phyloP scores from a whole-genome alignment of 2,797 vertebrate species.

The Iguana delicatissima region DNA sequence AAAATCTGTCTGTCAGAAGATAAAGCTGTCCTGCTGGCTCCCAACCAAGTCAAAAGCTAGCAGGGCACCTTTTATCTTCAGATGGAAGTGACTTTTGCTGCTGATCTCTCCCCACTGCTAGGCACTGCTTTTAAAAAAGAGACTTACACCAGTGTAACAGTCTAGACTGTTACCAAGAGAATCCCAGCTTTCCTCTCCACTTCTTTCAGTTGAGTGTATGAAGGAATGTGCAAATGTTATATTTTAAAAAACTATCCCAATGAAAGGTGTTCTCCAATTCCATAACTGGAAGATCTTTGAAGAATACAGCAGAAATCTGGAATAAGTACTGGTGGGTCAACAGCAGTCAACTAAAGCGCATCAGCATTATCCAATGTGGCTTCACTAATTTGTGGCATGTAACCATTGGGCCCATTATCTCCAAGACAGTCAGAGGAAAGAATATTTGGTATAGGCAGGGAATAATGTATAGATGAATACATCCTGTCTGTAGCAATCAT shows the following conservation, averaged over 20 bases:
- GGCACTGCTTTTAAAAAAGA: no score
- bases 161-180: no score
- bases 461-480: not conserved
- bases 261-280: not conserved
- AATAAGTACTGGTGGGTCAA: not conserved
- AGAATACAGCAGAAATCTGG: not conserved
- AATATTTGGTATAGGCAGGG: not conserved
- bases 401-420: not conserved
- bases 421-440: not conserved
- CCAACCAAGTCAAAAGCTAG: no score
- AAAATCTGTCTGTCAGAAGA: no score
- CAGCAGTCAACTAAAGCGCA: not conserved
- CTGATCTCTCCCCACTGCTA: no score
- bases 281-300: not conserved
- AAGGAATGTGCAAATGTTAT: not conserved
- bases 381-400: rapidly evolving
- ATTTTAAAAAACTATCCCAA: not conserved
- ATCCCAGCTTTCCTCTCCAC: not conserved
- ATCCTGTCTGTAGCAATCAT: not conserved
- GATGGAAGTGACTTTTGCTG: no score
- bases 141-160: no score
- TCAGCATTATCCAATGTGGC: not conserved
- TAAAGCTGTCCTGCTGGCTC: no score
- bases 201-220: not conserved
- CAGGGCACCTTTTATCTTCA: no score